These are phyloP conservation scores for Episyrphus balteatus DNA, from an alignment of 1,140 invertebrate genomes.

Conservation along the genomic window DNA sequence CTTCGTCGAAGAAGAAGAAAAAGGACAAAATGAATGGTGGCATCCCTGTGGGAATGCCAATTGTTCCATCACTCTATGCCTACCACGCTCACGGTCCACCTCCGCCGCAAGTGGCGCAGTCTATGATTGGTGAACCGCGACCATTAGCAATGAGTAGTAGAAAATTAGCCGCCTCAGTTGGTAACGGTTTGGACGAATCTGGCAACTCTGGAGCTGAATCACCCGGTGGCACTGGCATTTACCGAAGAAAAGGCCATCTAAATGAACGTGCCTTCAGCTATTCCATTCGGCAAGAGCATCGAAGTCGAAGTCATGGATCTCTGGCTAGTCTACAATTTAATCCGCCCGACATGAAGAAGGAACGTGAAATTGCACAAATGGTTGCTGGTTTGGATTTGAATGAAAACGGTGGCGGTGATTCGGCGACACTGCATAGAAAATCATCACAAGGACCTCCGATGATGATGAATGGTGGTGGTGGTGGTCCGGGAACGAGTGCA, in stretches of 20 bases:
- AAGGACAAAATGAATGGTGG: constrained; percentile 39
- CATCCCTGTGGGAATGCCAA: constrained; percentile 32
- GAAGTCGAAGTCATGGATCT: constrained; percentile 80
- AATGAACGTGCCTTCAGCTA: constrained; percentile 91
- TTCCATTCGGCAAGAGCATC: constrained; percentile 84
- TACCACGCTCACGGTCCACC: constrained; percentile 18
- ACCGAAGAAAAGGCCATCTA: constrained; percentile 79
- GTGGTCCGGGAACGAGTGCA: not conserved
- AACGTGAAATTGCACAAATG: constrained; percentile 83
- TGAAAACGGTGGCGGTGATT: constrained; percentile 43
- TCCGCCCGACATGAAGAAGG: constrained; percentile 72
- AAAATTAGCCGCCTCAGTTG: constrained; percentile 42
- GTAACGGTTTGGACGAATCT: constrained; percentile 43
- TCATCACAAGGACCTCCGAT: constrained; percentile 6
- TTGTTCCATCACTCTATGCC: constrained; percentile 32
- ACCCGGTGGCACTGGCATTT: constrained; percentile 74
- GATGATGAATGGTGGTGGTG: constrained; percentile 14
- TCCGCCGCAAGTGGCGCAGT: constrained; percentile 13
- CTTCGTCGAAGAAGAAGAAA: constrained; percentile 51
- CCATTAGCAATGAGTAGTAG: constrained; percentile 36
- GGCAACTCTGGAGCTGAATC: constrained; percentile 59
- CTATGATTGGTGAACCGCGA: constrained; percentile 24
- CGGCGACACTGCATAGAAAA: constrained; percentile 26
- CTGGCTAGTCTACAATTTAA: constrained; percentile 76
- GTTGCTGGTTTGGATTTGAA: constrained; percentile 76